A percentile compares a stretch with the other conserved stretches of the same genome.
phyloP scores from a whole-genome alignment of 2,113 vertebrate species.

The Chaetorhynchus papuensis region DNA sequence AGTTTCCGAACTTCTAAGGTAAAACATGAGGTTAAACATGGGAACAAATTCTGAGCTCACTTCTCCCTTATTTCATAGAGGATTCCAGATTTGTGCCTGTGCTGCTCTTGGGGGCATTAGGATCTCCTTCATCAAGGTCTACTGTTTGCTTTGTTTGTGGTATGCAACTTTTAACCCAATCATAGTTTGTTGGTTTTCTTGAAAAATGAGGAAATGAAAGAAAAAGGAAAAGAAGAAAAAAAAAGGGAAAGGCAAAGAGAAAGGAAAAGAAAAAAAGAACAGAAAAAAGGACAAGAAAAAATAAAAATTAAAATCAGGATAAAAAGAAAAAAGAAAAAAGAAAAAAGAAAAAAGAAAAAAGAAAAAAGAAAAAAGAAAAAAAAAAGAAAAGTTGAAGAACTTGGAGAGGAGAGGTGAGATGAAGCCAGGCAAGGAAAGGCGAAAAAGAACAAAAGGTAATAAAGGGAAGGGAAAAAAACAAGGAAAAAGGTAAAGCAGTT shows the following conservation, averaged over 20 bases:
- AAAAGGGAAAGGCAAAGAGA: not conserved
- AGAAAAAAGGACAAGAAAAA: fast-evolving
- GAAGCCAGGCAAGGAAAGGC: not conserved
- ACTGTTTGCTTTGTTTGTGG: not conserved
- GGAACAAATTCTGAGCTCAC: not conserved
- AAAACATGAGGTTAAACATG: not conserved
- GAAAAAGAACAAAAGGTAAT: not conserved
- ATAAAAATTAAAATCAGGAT: fast-evolving
- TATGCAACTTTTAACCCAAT: not conserved
- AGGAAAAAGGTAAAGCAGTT: not conserved
- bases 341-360: fast-evolving
- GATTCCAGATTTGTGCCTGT: not conserved
- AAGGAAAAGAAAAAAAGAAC: fast-evolving
- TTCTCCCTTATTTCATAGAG: not conserved
- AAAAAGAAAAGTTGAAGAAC: not conserved
- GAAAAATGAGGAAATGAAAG: not conserved
- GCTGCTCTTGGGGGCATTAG: not conserved
- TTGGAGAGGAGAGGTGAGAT: not conserved
- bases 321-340: fast-evolving
- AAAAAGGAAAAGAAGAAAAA: not conserved
- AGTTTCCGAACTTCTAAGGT: not conserved
- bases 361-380: fast-evolving
- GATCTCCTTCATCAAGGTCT: not conserved
- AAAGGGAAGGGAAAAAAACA: fast-evolving
- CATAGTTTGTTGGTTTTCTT: not conserved